Evolutionary conservation across 2,797 vertebrate species (phyloP), one percentile per base, ranked within the genome.

Genomic region (Huso huso): DNA sequence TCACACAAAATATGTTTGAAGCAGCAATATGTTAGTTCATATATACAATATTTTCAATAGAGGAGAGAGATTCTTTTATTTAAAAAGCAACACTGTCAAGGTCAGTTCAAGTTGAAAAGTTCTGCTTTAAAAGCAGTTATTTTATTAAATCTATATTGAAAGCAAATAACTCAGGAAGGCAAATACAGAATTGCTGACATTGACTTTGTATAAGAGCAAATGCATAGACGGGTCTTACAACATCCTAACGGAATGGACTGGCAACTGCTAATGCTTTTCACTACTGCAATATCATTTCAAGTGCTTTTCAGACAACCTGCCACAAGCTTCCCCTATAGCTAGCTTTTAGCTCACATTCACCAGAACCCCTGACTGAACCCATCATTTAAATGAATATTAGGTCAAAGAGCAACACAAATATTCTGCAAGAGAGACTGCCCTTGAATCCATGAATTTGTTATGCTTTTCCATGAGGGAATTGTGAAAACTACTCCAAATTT

Each of bases 341-440:
- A 70, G 57, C 63, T 37, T 65, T 72, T 61, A 10, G 64, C 65
- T 71, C 62, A 77, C 63, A 53, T 69, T 65, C 71, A 66, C 61
- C 61, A 65, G 65, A 66, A 71, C 70, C 72, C 70, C 66, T 77
- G 69, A 66, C 66, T 18, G 49, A 70, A 66, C 68, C 48, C 62
- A 57, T 74, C 12, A 49, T 12, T 73, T 70, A 74, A 77, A 71
- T 64, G 70, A 65, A 60, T 63, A 71, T 70, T 70, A 53, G 58
- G 23, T 63, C 63, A 71, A 70, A 10, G 8, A n/a, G 4, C 6
- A 48, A 6, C 18, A 62, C 61, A 62, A 9, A 6, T 18, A 5
- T 10, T 18, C 18, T 9, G 37, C 8, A 37, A 62, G 18, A 58
- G 15, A 11, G 55, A 12, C 61, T 62, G 61, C 61, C 48, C 9